Evolutionary conservation across 2,797 vertebrate species (phyloP).

Genomic region (Enteromius trimaculatus): DNA sequence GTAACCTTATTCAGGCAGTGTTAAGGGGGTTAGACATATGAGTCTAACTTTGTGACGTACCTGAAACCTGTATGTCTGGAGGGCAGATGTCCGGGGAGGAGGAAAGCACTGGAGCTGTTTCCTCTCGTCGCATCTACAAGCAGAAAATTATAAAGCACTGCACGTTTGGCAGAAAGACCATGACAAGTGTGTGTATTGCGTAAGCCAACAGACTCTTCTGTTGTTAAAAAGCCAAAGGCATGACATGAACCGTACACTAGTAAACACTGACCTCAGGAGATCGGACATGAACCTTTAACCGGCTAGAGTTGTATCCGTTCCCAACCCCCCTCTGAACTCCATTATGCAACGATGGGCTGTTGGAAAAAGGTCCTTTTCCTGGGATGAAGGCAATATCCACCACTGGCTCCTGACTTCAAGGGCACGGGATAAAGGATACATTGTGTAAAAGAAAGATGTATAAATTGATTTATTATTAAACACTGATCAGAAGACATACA

Average conservation of each 20-base stretch:
- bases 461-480: neutral
- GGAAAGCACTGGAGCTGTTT: slow-evolving; percentile 75
- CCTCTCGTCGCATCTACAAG: slow-evolving; percentile 77
- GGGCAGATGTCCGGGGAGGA: slow-evolving; percentile 84
- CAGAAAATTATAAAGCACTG: neutral
- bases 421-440: neutral
- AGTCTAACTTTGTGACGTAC: slow-evolving; percentile 62
- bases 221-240: neutral
- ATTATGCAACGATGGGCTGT: slow-evolving; percentile 76
- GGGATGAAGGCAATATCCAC: slow-evolving; percentile 90
- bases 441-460: neutral
- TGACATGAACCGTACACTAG: slow-evolving; percentile 51
- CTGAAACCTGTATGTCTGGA: slow-evolving; percentile 84
- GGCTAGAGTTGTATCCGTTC: slow-evolving; percentile 77
- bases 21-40: slow-evolving; percentile 11
- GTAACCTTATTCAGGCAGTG: neutral
- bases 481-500: neutral
- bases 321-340: slow-evolving; percentile 75
- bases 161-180: neutral
- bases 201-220: neutral
- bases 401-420: slow-evolving; percentile 78
- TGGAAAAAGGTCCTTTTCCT: slow-evolving; percentile 80
- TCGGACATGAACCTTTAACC: slow-evolving; percentile 84
- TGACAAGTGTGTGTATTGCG: neutral
- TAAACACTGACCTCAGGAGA: slow-evolving; percentile 82